Evolutionary conservation across 2,888 invertebrate genomes (phyloP).

Genomic region (Cerceris rybyensis): DNA sequence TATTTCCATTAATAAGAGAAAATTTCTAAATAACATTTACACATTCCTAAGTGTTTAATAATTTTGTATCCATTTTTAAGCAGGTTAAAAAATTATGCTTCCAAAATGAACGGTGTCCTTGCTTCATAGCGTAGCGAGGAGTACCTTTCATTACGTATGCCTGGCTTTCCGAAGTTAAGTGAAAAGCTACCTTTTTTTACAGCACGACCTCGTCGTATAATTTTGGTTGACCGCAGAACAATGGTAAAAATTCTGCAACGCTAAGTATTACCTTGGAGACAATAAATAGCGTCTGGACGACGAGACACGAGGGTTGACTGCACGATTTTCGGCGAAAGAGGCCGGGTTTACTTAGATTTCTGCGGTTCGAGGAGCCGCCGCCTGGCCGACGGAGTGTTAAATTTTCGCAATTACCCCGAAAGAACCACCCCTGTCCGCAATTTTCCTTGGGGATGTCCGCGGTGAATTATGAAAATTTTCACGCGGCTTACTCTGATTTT

Average conservation of each 20-base stretch:
- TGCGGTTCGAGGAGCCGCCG: slow-evolving; percentile 61
- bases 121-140: not conserved
- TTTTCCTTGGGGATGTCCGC: slow-evolving; percentile 32
- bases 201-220: not conserved
- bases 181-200: not conserved
- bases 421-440: slow-evolving; percentile 18
- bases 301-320: not conserved
- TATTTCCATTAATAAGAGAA: too few relatives aligned
- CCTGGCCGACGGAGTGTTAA: slow-evolving; percentile 59
- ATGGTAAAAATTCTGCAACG: slow-evolving; percentile 18
- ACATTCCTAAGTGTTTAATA: too few relatives aligned
- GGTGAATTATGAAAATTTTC: slow-evolving; percentile 50
- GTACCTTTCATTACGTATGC: not conserved
- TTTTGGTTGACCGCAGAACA: slow-evolving; percentile 3
- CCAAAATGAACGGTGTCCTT: too few relatives aligned
- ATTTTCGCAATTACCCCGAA: slow-evolving; percentile 58
- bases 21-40: too few relatives aligned
- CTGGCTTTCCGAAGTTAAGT: slow-evolving; percentile 3
- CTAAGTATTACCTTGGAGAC: not conserved
- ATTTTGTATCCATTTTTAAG: too few relatives aligned
- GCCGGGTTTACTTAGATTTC: slow-evolving; percentile 45
- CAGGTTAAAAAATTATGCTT: too few relatives aligned
- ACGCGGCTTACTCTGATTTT: not conserved
- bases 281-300: slow-evolving; percentile 21
- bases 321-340: slow-evolving; percentile 34